These are phyloP conservation scores for Palloptera scutellata DNA, from an alignment of 2,888 invertebrate genomes.

Conservation along the genomic window DNA sequence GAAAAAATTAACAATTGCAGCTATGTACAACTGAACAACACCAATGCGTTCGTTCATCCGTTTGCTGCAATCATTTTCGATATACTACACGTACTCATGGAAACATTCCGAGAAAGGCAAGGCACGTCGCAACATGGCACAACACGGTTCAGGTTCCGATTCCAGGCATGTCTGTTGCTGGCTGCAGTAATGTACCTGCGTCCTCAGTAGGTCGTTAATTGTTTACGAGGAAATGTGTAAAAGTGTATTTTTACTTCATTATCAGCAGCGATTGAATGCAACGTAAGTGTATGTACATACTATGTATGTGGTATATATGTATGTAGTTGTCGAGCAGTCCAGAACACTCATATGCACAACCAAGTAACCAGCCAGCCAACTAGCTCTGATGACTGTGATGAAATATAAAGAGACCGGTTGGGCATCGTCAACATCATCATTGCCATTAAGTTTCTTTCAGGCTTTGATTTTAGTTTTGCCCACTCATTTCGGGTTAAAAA, in stretches of 20 bases:
- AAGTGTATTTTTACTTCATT: conserved; percentile 34
- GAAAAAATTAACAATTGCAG: too few species aligned
- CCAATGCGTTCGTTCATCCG: background rate
- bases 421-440: background rate
- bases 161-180: background rate
- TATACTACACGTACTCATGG: conserved; percentile 9
- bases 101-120: background rate
- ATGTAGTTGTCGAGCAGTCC: conserved; percentile 13
- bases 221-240: conserved; percentile 38
- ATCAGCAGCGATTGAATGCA: conserved; percentile 24
- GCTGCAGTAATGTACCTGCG: background rate
- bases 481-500: conserved; percentile 5
- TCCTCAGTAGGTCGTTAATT: conserved; percentile 38
- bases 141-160: background rate
- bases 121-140: background rate
- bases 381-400: conserved; percentile 15
- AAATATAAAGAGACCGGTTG: conserved; percentile 20
- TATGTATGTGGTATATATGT: too few species aligned
- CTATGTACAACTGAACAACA: conserved; percentile 5
- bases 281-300: too few species aligned
- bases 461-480: background rate
- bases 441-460: too few species aligned
- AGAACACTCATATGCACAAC: background rate
- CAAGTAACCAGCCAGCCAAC: conserved; percentile 14
- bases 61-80: conserved; percentile 22